Base-by-base conservation (phyloP, 2,888 invertebrate genomes). In the Ischnura elegans region DNA sequence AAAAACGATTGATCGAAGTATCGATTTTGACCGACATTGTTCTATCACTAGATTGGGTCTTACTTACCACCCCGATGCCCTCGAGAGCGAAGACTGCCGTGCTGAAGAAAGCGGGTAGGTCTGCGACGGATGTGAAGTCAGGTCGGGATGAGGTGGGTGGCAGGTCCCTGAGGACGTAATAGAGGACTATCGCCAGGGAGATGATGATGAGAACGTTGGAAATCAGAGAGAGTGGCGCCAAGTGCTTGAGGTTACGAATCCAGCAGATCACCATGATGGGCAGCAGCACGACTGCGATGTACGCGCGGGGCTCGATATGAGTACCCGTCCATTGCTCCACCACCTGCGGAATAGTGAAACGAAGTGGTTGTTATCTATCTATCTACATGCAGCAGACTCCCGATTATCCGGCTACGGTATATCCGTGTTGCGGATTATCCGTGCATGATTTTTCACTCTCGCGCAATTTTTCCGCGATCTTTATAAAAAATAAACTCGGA, bases 201-300 rank as follows among this genome's bases (percentile, higher is more conserved):
- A 97, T 97, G 19, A 97, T 98, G 95, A 99, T 98, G 93, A 99
- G 96, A 19, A 98, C 95, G 96, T 99, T 99, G 85, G 99, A 99
- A 94, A 99, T 96, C 98, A 99, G 98, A 0, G 99, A 99, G 95
- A 99, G 98, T 0, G 99, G 99, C 0, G 99, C 98, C 94, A 99
- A 96, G 95, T 97, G 98, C 95, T 98, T 98, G 13, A 99, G 97
- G 95, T 99, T 98, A 95, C 98, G 97, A 94, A 98, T 97, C 94
- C 98, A 96, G 95, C 98, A 98, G 96, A 98, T 97, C 6, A 97
- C 94, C 93, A 98, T 97, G 94, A 98, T 96, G n/a, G 98, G 96
- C 0, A 98, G 97, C 16, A 98, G 96, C 25, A 98, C 95, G 10
- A 96, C 96, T 0, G 97, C 97, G 97, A 98, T 98, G 96, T 97